Percentiles rank a stretch among this genome's conserved stretches.
phyloP scores from a whole-genome alignment of 2,888 invertebrate genomes.

The Meta bourneti region DNA sequence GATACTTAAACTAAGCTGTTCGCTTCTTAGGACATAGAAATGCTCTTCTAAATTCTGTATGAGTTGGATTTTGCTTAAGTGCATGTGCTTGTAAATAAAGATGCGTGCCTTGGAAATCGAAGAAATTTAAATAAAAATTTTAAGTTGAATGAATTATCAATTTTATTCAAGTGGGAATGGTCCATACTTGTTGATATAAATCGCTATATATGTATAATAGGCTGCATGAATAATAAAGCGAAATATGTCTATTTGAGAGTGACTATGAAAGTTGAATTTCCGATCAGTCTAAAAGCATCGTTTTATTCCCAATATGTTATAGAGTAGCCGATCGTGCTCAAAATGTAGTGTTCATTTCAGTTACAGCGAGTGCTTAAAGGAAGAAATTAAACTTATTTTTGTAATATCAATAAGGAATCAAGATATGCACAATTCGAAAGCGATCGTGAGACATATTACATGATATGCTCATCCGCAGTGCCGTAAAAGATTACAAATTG shows the following conservation, averaged over 20 bases:
- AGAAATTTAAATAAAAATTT: neutral
- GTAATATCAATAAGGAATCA: neutral
- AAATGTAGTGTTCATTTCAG: neutral
- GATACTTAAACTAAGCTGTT: constrained; percentile 34
- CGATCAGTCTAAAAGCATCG: neutral
- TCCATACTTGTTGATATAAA: too few relatives aligned
- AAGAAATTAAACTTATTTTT: constrained; percentile 36
- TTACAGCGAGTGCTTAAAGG: constrained; percentile 16
- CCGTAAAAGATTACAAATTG: too few relatives aligned
- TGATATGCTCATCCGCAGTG: too few relatives aligned
- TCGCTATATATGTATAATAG: too few relatives aligned
- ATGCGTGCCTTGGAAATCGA: constrained; percentile 71
- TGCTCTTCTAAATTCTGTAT: constrained; percentile 36
- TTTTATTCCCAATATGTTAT: neutral
- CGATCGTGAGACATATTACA: neutral
- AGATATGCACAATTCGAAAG: neutral
- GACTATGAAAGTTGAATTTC: neutral
- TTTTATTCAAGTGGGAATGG: too few relatives aligned
- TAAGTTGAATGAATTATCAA: neutral
- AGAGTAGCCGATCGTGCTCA: too few relatives aligned
- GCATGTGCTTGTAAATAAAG: constrained; percentile 69
- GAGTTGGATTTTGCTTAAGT: constrained; percentile 43
- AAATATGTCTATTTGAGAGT: neutral
- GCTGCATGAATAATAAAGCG: too few relatives aligned
- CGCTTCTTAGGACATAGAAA: constrained; percentile 45